Evolutionary conservation across 92 coral and sea anemone species (phyloP), one percentile per base, ranked within the genome.

Genomic region (Porites rus): DNA sequence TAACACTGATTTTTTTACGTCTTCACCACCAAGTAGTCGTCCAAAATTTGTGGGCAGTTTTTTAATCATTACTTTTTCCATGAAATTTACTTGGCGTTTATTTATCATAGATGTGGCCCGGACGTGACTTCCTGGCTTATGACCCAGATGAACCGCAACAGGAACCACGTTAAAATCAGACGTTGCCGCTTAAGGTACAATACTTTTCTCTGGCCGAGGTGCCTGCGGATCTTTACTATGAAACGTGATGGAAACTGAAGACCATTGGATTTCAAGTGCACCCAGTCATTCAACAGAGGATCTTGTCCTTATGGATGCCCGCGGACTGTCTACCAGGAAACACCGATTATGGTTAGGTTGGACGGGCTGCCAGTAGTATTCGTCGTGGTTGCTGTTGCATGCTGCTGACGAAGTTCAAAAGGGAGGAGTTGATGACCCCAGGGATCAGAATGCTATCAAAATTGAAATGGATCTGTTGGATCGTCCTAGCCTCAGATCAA

Each of bases 381-480:
- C 89, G 78, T 10, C 84, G 90, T 68, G 85, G 86, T 12, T 86
- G 20, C 78, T 86, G 72, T 67, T 78, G 70, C 50, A 60, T 20
- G 90, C 80, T 21, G 90, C 90, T 21, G 20, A 72, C 86, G 21
- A 53, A 51, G 89, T 86, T 69, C 89, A 86, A 72, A 86, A 86
- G 79, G 89, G 89, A 78, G 89, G 89, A 20, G 67, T 86, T 18
- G 89, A 86, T 51, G 89, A 86, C 72, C 79, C 89, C 61, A 79
- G 18, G 85, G 86, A 87, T 79, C 90, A 87, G 65, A 72, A 69
- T 19, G 90, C 90, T 13, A 87, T 87, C 85, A 71, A 22, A 79
- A 87, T 87, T 79, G 90, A 86, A 14, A 87, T 87, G 90, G 86
- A 87, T 63, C 65, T 79, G 54, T 87, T 80, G 85, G 86, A 79